These are phyloP conservation scores for Hanleya hanleyi DNA, from an alignment of 2,888 invertebrate species.

Conservation along the genomic window DNA sequence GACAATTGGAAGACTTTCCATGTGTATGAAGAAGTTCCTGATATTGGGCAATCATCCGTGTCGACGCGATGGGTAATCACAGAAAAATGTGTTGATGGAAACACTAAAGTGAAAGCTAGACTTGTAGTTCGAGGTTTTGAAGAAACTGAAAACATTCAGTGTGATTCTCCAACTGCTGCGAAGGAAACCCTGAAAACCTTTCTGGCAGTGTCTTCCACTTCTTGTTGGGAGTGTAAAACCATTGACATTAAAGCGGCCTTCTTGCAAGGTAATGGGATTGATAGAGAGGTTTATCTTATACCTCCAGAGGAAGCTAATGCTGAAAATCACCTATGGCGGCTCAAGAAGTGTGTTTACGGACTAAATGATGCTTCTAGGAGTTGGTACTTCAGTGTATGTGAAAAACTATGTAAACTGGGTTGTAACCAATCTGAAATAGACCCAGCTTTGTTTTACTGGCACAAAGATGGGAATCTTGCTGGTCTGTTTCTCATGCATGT, in stretches of 20 bases:
- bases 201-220: too few species aligned
- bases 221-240: background rate
- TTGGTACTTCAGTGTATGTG: slow-evolving; percentile 13
- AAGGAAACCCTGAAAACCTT: background rate
- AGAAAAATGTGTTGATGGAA: too few species aligned
- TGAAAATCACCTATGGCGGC: slow-evolving; percentile 7
- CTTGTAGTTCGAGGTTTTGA: background rate
- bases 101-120: slow-evolving; percentile 12
- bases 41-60: too few species aligned
- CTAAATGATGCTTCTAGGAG: slow-evolving; percentile 17
- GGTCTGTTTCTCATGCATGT: slow-evolving; percentile 12
- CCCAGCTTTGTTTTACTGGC: slow-evolving; percentile 13
- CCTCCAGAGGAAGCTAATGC: background rate
- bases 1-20: too few species aligned
- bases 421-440: slow-evolving; percentile 12
- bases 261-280: background rate
- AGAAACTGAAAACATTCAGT: background rate
- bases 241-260: background rate
- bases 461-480: background rate
- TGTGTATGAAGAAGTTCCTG: too few species aligned
- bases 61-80: too few species aligned
- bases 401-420: background rate
- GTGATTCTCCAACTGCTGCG: background rate
- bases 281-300: background rate
- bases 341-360: slow-evolving; percentile 19